Base-by-base conservation (phyloP, 2,113 vertebrate genomes). In the Phoenicopterus ruber region DNA sequence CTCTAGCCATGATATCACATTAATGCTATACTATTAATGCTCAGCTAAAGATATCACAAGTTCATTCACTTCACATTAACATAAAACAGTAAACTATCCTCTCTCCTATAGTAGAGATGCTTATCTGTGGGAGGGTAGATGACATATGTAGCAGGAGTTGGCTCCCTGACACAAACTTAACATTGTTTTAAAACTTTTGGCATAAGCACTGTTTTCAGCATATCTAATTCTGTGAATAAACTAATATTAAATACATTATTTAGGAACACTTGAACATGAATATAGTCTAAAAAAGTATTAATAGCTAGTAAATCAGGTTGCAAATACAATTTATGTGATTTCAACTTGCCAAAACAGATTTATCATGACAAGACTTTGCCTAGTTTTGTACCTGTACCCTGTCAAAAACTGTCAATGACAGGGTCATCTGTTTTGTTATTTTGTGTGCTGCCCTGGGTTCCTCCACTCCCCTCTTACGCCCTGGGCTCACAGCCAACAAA, bases 291-390 rank as follows among this genome's bases (percentile, higher is more conserved):
- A n/a, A 54, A 65, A 21, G 15, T 59, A 76, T 29, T 22, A 61
- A 22, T 0, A 86, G 6, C 11, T 40, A 57, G 14, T 8, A 89
- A 94, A 15, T 22, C 32, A 13, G 7, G 12, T 1, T 5, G 5
- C 22, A n/a, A 76, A 67, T 11, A 36, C 42, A 44, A 50, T 5
- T 7, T 9, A 50, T 0, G 0, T 11, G 2, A 88, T 58, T 93
- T 66, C 52, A 74, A 17, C 25, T n/a, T 31, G 12, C 7, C 2
- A 0, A 10, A 74, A 74, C 6, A 54, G 4, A 85, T 17, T 24
- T 4, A 10, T 2, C n/a, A 11, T 0, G 2, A 38, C 42, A 67
- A 38, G 47, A 15, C 7, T 44, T 18, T 14, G 21, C 17, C 17
- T 28, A 18, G 32, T 62, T 78, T 78, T 54, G 13, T 49, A 69